Base-by-base conservation (phyloP, 2,888 invertebrate species). In the Sinelater perroti region DNA sequence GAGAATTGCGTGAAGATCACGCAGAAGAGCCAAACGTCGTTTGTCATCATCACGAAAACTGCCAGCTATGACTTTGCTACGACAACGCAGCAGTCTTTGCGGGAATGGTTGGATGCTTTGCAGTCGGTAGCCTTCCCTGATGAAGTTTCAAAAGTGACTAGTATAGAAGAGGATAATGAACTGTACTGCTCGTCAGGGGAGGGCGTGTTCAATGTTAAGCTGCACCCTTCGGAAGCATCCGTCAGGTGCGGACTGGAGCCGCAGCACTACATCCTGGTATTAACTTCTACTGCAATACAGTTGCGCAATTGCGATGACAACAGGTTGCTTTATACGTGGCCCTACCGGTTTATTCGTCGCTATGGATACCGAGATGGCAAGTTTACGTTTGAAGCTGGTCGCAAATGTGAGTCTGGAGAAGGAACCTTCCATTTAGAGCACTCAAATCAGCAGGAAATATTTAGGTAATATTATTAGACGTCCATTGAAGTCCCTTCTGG, bases 1-100 rank as follows among this genome's bases (percentile, higher is more conserved):
- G 92, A 93, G 79, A 90, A 93, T 74, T 93, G 93, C 75, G 87
- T 93, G 31, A 94, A 94, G 83, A 92, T 94, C 71, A 85, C 86
- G 61, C 85, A 87, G 75, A 74, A 72, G 62, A 77, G 79, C 74
- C 82, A 83, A 73, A 86, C 85, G 70, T 81, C 84, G 64, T 77
- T 79, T 57, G 84, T 85, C 64, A 87, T 94, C 69, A 86, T 91
- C 56, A 92, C 91, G 64, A 92, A 91, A 80, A 86, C 87, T 58
- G 79, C 78, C 26, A 73, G 75, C 10, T 78, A 84, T 65, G 82
- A 85, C 67, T 85, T 86, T 66, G 86, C 86, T 26, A 87, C 90
- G 17, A 81, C 84, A 65, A 85, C 85, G 16, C 89, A 90, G 72
- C 79, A 84, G 16, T 89, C 90, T 67, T 84, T 89, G 67, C 81